These are phyloP conservation scores for Chauna torquata DNA, from an alignment of 2,113 vertebrate genomes.

Conservation along the genomic window DNA sequence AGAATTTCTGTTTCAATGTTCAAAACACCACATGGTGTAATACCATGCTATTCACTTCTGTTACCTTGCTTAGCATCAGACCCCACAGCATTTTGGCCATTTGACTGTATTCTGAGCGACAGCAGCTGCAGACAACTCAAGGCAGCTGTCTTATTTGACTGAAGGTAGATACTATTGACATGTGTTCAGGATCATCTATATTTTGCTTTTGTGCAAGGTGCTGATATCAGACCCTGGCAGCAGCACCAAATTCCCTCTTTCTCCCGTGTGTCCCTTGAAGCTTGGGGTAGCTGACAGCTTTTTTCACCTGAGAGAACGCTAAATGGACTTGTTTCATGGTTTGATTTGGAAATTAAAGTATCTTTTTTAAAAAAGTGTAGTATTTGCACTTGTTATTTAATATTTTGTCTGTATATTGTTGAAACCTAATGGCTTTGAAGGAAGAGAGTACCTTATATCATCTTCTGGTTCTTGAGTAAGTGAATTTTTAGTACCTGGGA, in stretches of 20 bases:
- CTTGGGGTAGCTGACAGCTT: not conserved
- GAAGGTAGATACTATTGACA: not conserved
- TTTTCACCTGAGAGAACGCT: not conserved
- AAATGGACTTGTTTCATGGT: not conserved
- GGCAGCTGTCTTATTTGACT: not conserved
- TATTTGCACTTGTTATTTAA: not conserved
- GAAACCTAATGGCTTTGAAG: not conserved
- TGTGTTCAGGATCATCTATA: not conserved
- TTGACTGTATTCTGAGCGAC: not conserved
- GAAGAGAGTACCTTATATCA: not conserved
- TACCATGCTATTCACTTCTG: not conserved
- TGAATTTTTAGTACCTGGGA: not conserved
- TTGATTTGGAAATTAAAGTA: not conserved
- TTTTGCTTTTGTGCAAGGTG: not conserved
- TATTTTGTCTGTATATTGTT: not conserved
- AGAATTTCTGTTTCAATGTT: not conserved
- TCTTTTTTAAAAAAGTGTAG: not conserved
- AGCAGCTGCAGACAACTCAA: not conserved
- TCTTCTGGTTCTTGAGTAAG: not conserved
- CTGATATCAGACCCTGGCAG: not conserved
- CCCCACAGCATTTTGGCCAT: not conserved
- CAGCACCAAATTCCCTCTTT: not conserved
- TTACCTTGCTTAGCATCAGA: not conserved
- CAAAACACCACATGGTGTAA: fast-evolving
- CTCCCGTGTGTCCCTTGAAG: not conserved